Evolutionary conservation across 2,113 vertebrate genomes (phyloP).

Genomic region (Perognathus longimembris): DNA sequence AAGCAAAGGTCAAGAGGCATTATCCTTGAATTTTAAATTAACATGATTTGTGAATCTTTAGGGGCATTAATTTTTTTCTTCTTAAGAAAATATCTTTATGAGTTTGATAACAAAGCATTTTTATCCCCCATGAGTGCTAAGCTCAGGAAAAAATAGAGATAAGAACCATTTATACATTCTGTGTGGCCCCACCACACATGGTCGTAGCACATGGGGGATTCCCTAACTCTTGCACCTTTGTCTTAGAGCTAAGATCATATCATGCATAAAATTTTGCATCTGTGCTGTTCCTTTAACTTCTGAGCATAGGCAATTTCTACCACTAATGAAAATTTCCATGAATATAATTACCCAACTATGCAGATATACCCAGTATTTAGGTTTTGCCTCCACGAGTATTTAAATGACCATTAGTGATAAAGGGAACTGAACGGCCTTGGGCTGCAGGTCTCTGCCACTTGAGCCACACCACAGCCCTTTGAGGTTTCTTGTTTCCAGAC

Average conservation of each 20-base stretch:
- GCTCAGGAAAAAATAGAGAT: background rate
- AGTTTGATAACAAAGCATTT: background rate
- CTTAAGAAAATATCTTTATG: background rate
- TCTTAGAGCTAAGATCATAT: constrained; percentile 36
- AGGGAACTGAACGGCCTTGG: no score
- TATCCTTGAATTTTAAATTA: background rate
- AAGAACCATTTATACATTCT: background rate
- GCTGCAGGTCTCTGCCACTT: no score
- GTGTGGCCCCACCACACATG: background rate
- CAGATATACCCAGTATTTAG: background rate
- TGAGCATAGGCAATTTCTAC: constrained; percentile 8
- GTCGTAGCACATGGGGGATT: constrained; percentile 41
- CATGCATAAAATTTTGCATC: constrained; percentile 31
- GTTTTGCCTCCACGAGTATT: background rate
- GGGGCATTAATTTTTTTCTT: background rate
- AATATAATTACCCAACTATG: constrained; percentile 27
- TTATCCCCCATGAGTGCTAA: background rate
- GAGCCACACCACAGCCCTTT: no score
- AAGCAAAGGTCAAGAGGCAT: background rate
- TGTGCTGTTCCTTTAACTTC: constrained; percentile 27
- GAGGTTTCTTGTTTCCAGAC: no score
- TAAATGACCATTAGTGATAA: background rate
- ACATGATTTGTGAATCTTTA: background rate
- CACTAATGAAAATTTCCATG: constrained; percentile 54
- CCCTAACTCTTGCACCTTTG: constrained; percentile 37